phyloP scores from a whole-genome alignment of 2,797 vertebrate genomes.

The Sebastes hopkinsi region DNA sequence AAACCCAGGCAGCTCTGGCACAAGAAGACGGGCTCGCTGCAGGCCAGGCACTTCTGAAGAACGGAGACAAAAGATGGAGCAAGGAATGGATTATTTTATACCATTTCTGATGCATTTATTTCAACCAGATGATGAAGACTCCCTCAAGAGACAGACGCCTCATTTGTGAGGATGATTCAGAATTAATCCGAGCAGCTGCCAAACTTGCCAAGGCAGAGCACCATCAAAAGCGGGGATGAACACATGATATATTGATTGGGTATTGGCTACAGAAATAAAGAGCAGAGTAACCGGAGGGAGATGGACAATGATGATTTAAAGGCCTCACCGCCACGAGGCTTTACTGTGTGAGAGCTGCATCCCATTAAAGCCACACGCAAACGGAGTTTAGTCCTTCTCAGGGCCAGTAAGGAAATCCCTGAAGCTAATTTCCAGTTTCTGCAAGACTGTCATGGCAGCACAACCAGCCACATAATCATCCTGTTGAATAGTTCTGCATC shows the following conservation, averaged over 20 bases:
- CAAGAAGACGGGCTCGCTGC: slow-evolving; percentile 59
- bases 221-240: slow-evolving; percentile 54
- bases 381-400: slow-evolving; percentile 15
- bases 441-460: background rate
- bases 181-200: slow-evolving; percentile 70
- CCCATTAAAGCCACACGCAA: slow-evolving; percentile 55
- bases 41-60: slow-evolving; percentile 56
- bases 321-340: slow-evolving; percentile 22
- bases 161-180: slow-evolving; percentile 75
- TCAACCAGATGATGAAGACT: slow-evolving; percentile 78
- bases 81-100: slow-evolving; percentile 69
- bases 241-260: slow-evolving; percentile 64
- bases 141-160: slow-evolving; percentile 68
- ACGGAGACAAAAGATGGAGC: slow-evolving; percentile 37
- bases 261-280: slow-evolving; percentile 55
- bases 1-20: slow-evolving; percentile 73
- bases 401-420: slow-evolving; percentile 36
- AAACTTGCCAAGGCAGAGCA: slow-evolving; percentile 54
- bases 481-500: background rate
- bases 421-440: slow-evolving; percentile 34
- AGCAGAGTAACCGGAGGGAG: slow-evolving; percentile 43
- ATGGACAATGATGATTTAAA: slow-evolving; percentile 56
- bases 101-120: slow-evolving; percentile 72
- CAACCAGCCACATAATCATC: background rate
- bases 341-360: slow-evolving; percentile 50